Evolutionary conservation across 2,888 invertebrate genomes (phyloP), one percentile per base, ranked within the genome.

Genomic region (Rhimphoctona megacephalus): DNA sequence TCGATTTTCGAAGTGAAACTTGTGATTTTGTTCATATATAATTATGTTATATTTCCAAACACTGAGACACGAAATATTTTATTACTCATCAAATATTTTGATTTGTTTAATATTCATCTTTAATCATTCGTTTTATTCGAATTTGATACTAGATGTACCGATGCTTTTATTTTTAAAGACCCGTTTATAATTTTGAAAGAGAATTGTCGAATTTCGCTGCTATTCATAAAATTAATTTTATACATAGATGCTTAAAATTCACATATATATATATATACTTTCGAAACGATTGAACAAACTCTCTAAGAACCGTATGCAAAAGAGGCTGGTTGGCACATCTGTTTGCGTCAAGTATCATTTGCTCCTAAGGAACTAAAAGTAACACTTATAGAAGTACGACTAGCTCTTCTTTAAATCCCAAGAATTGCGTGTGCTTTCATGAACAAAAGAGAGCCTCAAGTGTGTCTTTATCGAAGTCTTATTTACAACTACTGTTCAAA

Each of bases 341-440:
- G 30, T 52, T 52, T 19, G 72, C 49, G 72, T 52, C 72, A 33
- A 72, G 52, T 72, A 33, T 52, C 33, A 72, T 49, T 52, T 52
- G 30, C 33, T 49, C 30, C n/a, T n/a, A 33, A 52, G 9, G 30
- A 46, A 52, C 52, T 8, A 17, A 52, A 52, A 49, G 49, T 52
- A 19, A 33, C 52, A 52, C 49, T 72, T 33, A n/a, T 25, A 36
- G 25, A 70, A 46, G 25, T 46, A 25, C 49, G 46, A 49, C 19
- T 19, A 7, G 25, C 17, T 46, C 43, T 46, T 4, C 46, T 25
- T 46, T 46, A 70, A 30, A 49, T 49, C 30, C 30, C 30, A 70
- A 49, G 49, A 30, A 52, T 54, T 36, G 52, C 54, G 36, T 36
- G n/a, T 33, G 72, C 52, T 52, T 52, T 49, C 52, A 22, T 33